A percentile compares a stretch with the other conserved stretches of the same genome.
phyloP scores from a whole-genome alignment of 2,888 invertebrate genomes.

The Drosophila cracens region DNA sequence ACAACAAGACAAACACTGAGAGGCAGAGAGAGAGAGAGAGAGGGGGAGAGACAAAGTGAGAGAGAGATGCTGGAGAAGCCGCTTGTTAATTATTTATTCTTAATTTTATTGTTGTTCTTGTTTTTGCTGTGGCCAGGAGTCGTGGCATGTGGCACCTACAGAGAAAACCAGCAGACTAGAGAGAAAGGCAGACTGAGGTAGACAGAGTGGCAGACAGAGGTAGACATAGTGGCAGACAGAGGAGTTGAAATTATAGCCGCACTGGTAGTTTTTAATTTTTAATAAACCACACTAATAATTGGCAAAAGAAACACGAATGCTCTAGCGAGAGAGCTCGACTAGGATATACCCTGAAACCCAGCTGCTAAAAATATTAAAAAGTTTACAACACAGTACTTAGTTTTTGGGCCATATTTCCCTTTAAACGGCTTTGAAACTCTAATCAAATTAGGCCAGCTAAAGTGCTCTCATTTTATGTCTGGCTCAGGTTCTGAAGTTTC shows the following conservation, averaged over 20 bases:
- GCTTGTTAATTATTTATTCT: conserved; percentile 49
- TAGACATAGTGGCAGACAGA: neutral
- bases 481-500: neutral
- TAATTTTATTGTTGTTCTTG: conserved; percentile 41
- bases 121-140: neutral
- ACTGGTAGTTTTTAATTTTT: conserved; percentile 28
- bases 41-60: too few relatives aligned
- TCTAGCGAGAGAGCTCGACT: neutral
- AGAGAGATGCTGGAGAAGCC: neutral
- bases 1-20: conserved; percentile 11
- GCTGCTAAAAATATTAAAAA: neutral
- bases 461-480: neutral
- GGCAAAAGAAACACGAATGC: neutral
- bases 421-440: neutral
- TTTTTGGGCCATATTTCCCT: neutral
- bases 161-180: neutral
- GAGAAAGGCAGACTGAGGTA: neutral
- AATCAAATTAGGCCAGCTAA: neutral
- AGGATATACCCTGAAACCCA: too few relatives aligned
- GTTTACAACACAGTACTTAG: neutral
- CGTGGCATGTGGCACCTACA: conserved; percentile 16
- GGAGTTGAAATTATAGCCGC: conserved; percentile 35
- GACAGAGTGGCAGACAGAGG: too few relatives aligned
- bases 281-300: conserved; percentile 7
- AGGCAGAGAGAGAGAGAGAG: too few relatives aligned